Percentiles rank a stretch among this genome's conserved stretches.
Conservation (phyloP, 1,140 invertebrate species). For the Manduca sexta region DNA sequence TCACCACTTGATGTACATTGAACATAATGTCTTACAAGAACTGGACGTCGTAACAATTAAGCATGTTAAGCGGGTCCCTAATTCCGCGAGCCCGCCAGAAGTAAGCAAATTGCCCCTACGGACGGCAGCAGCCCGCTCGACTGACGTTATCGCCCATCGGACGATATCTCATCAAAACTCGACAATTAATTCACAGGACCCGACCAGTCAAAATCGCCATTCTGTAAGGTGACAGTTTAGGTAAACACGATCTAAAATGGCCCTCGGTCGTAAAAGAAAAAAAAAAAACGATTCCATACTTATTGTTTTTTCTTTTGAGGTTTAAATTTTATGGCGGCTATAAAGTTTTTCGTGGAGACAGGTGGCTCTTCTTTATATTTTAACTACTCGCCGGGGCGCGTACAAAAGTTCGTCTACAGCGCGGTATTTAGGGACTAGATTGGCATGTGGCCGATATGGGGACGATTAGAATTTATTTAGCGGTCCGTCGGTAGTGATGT, state of each 20-base stretch:
- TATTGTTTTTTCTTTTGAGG: slow-evolving; percentile 67
- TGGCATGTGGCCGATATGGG: slow-evolving; percentile 39
- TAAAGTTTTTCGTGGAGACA: slow-evolving; percentile 72
- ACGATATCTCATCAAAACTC: slow-evolving; percentile 63
- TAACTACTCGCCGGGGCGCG: slow-evolving; percentile 43
- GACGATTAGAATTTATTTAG: slow-evolving; percentile 65
- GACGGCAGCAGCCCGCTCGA: slow-evolving; percentile 35
- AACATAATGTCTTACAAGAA: slow-evolving; percentile 19
- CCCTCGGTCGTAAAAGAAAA: slow-evolving; percentile 59
- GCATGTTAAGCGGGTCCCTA: slow-evolving; percentile 31
- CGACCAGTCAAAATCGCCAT: slow-evolving; percentile 67
- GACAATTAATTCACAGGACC: slow-evolving; percentile 65
- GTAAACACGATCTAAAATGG: slow-evolving; percentile 71
- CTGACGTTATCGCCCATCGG: slow-evolving; percentile 59
- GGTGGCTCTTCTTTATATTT: slow-evolving; percentile 71
- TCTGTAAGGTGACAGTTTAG: slow-evolving; percentile 70
- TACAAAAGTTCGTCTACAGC: slow-evolving; percentile 40
- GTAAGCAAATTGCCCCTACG: slow-evolving; percentile 48
- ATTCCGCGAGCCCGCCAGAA: slow-evolving; percentile 48
- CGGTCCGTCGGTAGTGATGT: slow-evolving; percentile 67
- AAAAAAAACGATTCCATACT: slow-evolving; percentile 44
- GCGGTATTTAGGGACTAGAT: slow-evolving; percentile 52
- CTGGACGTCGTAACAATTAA: slow-evolving; percentile 43
- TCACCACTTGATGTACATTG: slow-evolving; percentile 5
- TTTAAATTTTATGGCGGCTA: slow-evolving; percentile 69